Evolutionary conservation across 2,888 invertebrate genomes (phyloP), one percentile per base, ranked within the genome.

Genomic region (Corbicula japonica): DNA sequence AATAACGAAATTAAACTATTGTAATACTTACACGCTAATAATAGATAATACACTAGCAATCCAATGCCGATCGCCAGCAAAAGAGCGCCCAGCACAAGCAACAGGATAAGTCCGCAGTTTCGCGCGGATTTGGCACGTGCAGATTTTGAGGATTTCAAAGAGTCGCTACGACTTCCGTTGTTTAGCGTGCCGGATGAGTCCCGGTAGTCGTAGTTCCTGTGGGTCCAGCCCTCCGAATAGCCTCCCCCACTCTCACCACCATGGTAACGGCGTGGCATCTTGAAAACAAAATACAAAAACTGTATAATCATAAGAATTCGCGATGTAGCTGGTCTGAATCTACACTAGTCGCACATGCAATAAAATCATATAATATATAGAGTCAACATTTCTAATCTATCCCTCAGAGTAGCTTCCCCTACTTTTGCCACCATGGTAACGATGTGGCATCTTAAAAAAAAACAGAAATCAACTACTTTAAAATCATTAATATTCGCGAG

Each of bases 21-120:
- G 26, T 48, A 4, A 8, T 65, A 79, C 83, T 79, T 63, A 83
- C 83, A 83, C 23, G 52, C n/a, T 1, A 76, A 56, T 56, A 83
- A 58, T 63, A 87, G 54, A 54, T 77, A 87, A 58, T 87, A 87
- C 12, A 84, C 86, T 52, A 87, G 76, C 0, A 87, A 41, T 50
- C 87, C 87, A 38, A 87, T 73, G 6, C 86, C 87, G 48, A 87
- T 68, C 44, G 87, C 86, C 30, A 87, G 65, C 34, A 87, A 72
- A 23, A 87, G 66, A n/a, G 87, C 87, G 35, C 87, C 87, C 10
- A 87, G 50, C 12, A 87, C 70, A 23, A 87, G 65, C 30, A 84
- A 52, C 1, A 72, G 34, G 30, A 86, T 73, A 8, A 87, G 79
- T 30, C 87, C 81, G 35, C 83, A 81, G 30, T 72, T 76, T 10